Conservation (phyloP, 2,113 vertebrate species). For the Micronycteris hirsuta region DNA sequence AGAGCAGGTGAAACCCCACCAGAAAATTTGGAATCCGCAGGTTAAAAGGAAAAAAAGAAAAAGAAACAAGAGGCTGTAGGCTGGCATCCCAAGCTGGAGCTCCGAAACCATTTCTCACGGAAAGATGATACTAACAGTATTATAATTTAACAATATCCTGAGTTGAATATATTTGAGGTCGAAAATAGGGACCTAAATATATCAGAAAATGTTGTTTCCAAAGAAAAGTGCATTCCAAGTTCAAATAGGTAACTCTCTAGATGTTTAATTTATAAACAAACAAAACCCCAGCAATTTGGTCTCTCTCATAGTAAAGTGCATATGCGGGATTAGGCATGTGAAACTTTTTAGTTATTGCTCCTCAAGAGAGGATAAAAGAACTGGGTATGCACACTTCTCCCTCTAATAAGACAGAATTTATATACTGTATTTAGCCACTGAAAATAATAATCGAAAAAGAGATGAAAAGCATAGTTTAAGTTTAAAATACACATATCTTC, state of each 20-base stretch:
- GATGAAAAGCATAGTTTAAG: neutral
- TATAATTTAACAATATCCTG: neutral
- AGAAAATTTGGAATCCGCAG: neutral
- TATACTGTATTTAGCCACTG: neutral
- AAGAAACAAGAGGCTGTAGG: neutral
- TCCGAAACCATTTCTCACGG: neutral
- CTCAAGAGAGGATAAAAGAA: neutral
- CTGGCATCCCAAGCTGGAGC: neutral
- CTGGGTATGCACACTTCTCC: neutral
- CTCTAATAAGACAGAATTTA: neutral
- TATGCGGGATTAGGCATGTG: neutral
- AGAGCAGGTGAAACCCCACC: neutral
- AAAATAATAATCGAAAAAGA: constrained; percentile 3
- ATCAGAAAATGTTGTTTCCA: constrained; percentile 17
- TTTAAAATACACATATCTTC: neutral
- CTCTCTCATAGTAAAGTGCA: neutral
- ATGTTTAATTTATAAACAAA: constrained; percentile 10
- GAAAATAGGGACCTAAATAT: neutral
- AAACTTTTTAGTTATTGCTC: neutral
- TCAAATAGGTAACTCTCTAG: neutral
- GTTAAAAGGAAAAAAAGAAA: neutral
- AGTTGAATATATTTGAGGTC: neutral
- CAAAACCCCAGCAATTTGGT: neutral
- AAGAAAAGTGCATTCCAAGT: neutral
- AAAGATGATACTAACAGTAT: neutral